These are phyloP conservation scores for Pomatostomus ruficeps DNA, from an alignment of 2,113 vertebrate genomes.

Conservation along the genomic window DNA sequence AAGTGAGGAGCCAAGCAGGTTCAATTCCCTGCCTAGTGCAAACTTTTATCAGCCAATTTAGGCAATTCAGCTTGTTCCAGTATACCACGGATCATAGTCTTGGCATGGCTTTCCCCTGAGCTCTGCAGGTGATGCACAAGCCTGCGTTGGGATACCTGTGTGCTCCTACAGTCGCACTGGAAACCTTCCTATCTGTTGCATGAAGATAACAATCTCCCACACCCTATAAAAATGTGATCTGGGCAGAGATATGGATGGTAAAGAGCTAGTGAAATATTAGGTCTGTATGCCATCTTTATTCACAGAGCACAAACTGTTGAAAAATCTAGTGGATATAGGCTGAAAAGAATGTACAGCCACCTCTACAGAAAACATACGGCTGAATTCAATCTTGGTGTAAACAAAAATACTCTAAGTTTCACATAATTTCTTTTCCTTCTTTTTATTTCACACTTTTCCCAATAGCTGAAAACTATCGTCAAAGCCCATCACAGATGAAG, in stretches of 20 bases:
- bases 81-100: neutral
- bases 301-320: neutral
- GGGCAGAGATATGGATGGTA: neutral
- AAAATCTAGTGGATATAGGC: neutral
- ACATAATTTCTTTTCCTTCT: neutral
- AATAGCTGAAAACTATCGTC: slow-evolving; percentile 21
- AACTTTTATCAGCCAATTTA: neutral
- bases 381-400: slow-evolving; percentile 40
- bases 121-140: neutral
- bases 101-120: neutral
- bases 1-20: neutral
- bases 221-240: neutral
- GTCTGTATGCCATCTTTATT: neutral
- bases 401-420: slow-evolving; percentile 51
- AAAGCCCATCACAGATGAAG: slow-evolving; percentile 3
- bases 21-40: neutral
- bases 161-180: neutral
- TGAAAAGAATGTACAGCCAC: neutral
- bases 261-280: neutral
- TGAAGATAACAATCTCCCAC: neutral
- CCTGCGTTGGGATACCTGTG: fast-evolving
- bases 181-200: neutral
- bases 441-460: slow-evolving; percentile 45
- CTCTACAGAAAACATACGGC: slow-evolving; percentile 48
- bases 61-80: neutral